phyloP scores from a whole-genome alignment of 2,888 invertebrate species.

The Eustalomyia histrio region DNA sequence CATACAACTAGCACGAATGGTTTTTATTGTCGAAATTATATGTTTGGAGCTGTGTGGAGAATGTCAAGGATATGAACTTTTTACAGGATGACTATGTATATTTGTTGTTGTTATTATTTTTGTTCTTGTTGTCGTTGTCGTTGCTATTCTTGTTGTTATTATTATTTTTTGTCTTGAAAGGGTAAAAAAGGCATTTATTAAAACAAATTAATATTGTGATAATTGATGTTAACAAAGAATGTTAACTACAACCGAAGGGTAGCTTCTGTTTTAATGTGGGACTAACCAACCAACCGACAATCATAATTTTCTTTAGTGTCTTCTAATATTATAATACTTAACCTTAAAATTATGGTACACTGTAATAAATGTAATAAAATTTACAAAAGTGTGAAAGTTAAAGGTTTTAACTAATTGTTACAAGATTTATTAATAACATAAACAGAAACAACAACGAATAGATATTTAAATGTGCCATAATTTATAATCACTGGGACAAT shows the following conservation, averaged over 20 bases:
- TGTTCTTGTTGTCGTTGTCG: constrained; percentile 1
- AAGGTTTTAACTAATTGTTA: background rate
- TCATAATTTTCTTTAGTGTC: background rate
- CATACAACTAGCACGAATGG: constrained; percentile 51
- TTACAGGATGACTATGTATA: constrained; percentile 35
- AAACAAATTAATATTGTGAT: constrained; percentile 63
- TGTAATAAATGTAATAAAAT: background rate
- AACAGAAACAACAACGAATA: background rate
- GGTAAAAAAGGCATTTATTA: constrained; percentile 58
- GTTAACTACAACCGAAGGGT: constrained; percentile 14
- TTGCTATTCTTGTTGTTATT: constrained; percentile 9
- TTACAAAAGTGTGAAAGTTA: constrained; percentile 1
- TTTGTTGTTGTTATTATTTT: constrained; percentile 13
- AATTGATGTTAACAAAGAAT: constrained; percentile 60
- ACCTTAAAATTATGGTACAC: background rate
- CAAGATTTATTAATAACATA: background rate
- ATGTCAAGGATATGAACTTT: constrained; percentile 62
- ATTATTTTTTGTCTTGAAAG: constrained; percentile 27
- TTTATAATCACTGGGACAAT: no score
- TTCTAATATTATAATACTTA: background rate
- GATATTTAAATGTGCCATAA: no score
- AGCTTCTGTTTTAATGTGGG: background rate
- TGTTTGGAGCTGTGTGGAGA: constrained; percentile 17
- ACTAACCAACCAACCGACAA: background rate
- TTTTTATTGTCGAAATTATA: constrained; percentile 45